Evolutionary conservation across 2,113 vertebrate species (phyloP).

Genomic region (Cyanoramphus novaezelandiae): DNA sequence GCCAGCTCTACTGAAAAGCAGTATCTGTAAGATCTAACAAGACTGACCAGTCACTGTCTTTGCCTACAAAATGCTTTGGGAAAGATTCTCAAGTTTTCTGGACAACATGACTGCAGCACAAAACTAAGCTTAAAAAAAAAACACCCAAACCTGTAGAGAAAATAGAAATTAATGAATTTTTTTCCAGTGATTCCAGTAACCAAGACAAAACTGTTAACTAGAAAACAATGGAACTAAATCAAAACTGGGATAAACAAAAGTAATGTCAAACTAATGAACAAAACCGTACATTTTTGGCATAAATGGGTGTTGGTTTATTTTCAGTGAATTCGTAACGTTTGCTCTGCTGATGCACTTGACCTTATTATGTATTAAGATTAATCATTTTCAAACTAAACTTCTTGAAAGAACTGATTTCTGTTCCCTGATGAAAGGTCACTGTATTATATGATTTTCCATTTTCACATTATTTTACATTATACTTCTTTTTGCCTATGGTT

Average conservation of each 20-base stretch:
- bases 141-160: not conserved
- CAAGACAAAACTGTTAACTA: not conserved
- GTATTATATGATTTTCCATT: not conserved
- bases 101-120: not conserved
- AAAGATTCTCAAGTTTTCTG: not conserved
- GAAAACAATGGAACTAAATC: not conserved
- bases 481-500: not conserved
- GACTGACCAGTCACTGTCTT: not conserved
- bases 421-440: not conserved
- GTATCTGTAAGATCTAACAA: not conserved
- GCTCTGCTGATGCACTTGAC: not conserved
- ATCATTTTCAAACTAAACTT: not conserved
- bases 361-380: not conserved
- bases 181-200: not conserved
- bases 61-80: not conserved
- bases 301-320: not conserved
- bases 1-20: not conserved
- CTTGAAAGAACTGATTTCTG: not conserved
- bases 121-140: not conserved
- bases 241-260: not conserved
- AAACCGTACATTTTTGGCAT: not conserved
- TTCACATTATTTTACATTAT: not conserved
- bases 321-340: not conserved
- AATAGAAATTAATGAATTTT: not conserved
- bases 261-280: not conserved